A percentile compares a stretch with the other conserved stretches of the same genome.
These are phyloP conservation scores for Polyergus mexicanus DNA, from an alignment of 1,140 invertebrate species.

Conservation along the genomic window DNA sequence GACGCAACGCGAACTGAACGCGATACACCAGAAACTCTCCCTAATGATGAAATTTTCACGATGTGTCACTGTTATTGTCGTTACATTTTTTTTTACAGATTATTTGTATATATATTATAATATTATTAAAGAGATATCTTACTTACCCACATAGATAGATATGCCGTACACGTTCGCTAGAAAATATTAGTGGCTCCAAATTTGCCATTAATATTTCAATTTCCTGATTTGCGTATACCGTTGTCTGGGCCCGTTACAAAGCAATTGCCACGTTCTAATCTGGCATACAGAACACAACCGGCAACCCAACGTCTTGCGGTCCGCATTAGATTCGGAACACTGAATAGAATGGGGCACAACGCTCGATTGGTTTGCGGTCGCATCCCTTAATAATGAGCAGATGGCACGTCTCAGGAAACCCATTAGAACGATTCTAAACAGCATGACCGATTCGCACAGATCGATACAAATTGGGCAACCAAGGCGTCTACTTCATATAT, in stretches of 20 bases:
- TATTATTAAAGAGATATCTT: background rate
- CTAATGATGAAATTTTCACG: conserved; percentile 43
- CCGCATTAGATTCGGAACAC: conserved; percentile 73
- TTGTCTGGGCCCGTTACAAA: conserved; percentile 45
- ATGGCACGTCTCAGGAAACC: conserved; percentile 85
- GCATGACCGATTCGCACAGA: conserved; percentile 63
- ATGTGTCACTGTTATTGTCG: background rate
- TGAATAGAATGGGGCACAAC: conserved; percentile 74
- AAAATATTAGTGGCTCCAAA: background rate
- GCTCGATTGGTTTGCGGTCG: conserved; percentile 85
- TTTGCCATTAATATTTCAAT: conserved; percentile 43
- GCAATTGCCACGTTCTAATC: conserved; percentile 69
- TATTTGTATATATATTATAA: background rate
- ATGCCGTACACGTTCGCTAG: background rate
- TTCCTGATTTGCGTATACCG: conserved; percentile 43
- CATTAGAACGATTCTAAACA: conserved; percentile 84
- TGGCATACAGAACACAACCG: conserved; percentile 73
- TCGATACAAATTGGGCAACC: conserved; percentile 68
- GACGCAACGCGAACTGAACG: conserved; percentile 13
- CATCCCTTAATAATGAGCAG: conserved; percentile 86
- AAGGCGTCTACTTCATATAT: background rate
- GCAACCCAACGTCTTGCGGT: conserved; percentile 80
- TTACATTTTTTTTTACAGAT: background rate
- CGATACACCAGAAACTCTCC: background rate
- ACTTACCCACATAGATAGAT: background rate